phyloP scores from a whole-genome alignment of 2,888 invertebrate genomes.

The Dichetophora obliterata region DNA sequence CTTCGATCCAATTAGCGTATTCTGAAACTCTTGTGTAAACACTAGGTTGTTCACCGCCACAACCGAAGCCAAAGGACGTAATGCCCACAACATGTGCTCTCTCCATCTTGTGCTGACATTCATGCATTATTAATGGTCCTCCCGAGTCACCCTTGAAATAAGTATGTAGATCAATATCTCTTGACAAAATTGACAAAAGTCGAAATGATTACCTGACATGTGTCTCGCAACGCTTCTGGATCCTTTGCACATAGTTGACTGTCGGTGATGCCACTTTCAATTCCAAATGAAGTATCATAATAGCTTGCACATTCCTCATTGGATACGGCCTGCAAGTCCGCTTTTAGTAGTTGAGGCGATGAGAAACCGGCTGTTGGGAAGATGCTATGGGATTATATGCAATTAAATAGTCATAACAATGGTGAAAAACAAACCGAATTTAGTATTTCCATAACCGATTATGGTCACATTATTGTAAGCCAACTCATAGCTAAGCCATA shows the following conservation, averaged over 20 bases:
- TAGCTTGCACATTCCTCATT: conserved; percentile 28
- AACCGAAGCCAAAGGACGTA: conserved; percentile 43
- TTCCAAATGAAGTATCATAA: neutral
- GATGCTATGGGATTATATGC: neutral
- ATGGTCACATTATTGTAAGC: conserved; percentile 33
- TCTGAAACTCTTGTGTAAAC: conserved; percentile 45
- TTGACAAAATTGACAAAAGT: neutral
- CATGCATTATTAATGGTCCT: conserved; percentile 42
- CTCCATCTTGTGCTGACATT: neutral
- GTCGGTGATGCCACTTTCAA: conserved; percentile 30
- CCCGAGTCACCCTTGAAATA: conserved; percentile 51
- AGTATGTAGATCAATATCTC: neutral
- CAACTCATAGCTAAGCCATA: neutral
- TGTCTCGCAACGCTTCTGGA: conserved; percentile 31
- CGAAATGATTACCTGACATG: conserved; percentile 9
- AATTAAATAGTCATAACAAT: neutral
- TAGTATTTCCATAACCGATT: conserved; percentile 44
- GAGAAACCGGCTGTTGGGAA: conserved; percentile 10
- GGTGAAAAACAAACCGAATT: conserved; percentile 30
- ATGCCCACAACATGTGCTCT: conserved; percentile 38
- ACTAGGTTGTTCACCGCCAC: conserved; percentile 38
- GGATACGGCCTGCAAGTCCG: conserved; percentile 48
- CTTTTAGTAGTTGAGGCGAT: conserved; percentile 58
- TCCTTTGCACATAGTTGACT: conserved; percentile 45
- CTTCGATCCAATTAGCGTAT: conserved; percentile 43